Evolutionary conservation across 2,113 vertebrate species (phyloP).

Genomic region (Odocoileus hemionus): DNA sequence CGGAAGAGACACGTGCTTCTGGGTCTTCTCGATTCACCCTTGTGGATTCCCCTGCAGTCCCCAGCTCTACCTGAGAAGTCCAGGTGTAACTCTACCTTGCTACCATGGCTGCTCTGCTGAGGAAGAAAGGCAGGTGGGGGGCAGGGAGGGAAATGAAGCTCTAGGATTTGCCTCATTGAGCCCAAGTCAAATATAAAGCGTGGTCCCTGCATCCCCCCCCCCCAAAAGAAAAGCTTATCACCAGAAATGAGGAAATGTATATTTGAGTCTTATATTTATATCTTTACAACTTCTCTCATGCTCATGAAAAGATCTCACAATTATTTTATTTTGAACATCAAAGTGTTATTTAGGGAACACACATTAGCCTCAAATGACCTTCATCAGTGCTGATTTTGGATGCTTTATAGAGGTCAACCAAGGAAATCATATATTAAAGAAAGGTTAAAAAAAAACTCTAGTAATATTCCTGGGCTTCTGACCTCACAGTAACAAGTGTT

Average conservation of each 20-base stretch:
- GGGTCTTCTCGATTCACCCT: neutral
- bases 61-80: neutral
- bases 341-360: slow-evolving; percentile 30
- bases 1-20: neutral
- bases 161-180: neutral
- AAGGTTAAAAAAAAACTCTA: neutral
- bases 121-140: neutral
- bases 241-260: neutral
- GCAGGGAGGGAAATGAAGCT: neutral
- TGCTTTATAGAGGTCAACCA: slow-evolving; percentile 13
- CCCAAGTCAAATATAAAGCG: neutral
- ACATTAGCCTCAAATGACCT: slow-evolving; percentile 27
- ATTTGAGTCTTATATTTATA: neutral
- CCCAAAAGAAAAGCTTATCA: neutral
- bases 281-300: neutral
- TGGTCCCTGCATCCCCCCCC: fast-evolving
- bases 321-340: slow-evolving; percentile 43
- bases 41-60: neutral
- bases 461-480: slow-evolving; percentile 44
- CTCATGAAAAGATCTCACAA: neutral
- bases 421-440: slow-evolving; percentile 35
- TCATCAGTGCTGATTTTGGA: neutral
- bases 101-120: neutral
- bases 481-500: slow-evolving; percentile 49
- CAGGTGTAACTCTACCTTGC: neutral